These are phyloP conservation scores for Helogale parvula DNA, from an alignment of 2,113 vertebrate genomes.

Conservation along the genomic window DNA sequence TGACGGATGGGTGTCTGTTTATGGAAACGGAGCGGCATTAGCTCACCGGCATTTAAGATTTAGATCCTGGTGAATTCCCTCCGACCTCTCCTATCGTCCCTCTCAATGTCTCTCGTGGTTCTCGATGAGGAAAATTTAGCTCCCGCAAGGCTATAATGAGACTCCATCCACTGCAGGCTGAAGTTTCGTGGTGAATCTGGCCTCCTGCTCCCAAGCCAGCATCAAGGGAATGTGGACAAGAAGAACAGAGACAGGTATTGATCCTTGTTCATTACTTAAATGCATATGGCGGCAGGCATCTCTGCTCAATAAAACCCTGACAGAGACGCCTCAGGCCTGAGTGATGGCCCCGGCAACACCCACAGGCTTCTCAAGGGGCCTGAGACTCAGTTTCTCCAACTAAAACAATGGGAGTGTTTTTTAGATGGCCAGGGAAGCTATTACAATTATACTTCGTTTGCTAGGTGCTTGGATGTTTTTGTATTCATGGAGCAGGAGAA, in stretches of 20 bases:
- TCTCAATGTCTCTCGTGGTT: neutral
- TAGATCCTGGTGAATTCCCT: constrained; percentile 54
- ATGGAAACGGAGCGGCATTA: constrained; percentile 24
- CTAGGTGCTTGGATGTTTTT: neutral
- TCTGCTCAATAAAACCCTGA: constrained; percentile 78
- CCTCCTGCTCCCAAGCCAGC: constrained; percentile 7
- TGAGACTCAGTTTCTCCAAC: constrained; percentile 68
- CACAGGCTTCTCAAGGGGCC: neutral
- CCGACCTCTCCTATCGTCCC: constrained; percentile 45
- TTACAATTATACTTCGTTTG: too few species aligned
- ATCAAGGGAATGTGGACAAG: constrained; percentile 61
- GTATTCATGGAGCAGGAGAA: neutral
- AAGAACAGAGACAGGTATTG: constrained; percentile 72
- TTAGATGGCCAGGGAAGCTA: neutral
- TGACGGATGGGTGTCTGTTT: constrained; percentile 66
- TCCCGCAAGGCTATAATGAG: neutral
- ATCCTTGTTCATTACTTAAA: constrained; percentile 75
- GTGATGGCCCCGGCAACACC: constrained; percentile 33
- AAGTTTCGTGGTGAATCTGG: neutral
- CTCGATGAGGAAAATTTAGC: constrained; percentile 13
- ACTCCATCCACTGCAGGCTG: neutral
- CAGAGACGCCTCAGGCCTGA: constrained; percentile 66
- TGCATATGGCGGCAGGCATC: constrained; percentile 75
- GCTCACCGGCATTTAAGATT: constrained; percentile 58
- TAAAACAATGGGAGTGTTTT: neutral